phyloP scores from a whole-genome alignment of 2,888 invertebrate species.

The Marasmarcha lunaedactyla region DNA sequence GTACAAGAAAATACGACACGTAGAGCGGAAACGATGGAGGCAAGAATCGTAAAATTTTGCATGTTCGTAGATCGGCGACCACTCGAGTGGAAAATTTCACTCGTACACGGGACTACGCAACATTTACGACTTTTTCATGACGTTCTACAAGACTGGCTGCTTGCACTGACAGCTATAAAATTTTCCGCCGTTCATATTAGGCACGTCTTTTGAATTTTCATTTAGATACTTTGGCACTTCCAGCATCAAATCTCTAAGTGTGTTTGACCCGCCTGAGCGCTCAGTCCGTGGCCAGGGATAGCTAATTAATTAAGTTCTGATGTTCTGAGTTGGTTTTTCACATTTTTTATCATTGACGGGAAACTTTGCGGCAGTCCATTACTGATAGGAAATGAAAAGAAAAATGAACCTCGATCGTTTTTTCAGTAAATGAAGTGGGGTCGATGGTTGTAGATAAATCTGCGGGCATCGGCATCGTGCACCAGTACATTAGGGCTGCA shows the following conservation, averaged over 20 bases:
- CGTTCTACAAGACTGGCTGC: constrained; percentile 39
- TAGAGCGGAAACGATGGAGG: constrained; percentile 22
- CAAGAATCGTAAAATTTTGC: constrained; percentile 49
- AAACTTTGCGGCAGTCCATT: constrained; percentile 24
- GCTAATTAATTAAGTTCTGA: background rate
- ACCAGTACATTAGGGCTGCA: constrained; percentile 35
- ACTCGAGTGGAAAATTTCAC: constrained; percentile 50
- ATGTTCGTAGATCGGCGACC: constrained; percentile 40
- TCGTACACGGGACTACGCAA: constrained; percentile 43
- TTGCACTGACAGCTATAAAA: constrained; percentile 42
- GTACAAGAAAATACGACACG: constrained; percentile 6
- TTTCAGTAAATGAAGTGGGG: constrained; percentile 33
- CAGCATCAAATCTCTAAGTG: background rate
- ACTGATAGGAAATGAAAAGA: constrained; percentile 26
- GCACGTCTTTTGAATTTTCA: constrained; percentile 25
- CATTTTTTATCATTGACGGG: background rate
- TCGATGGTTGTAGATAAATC: constrained; percentile 35
- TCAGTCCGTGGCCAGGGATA: background rate
- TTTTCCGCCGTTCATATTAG: constrained; percentile 28
- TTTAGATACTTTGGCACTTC: constrained; percentile 15
- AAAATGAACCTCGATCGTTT: constrained; percentile 33
- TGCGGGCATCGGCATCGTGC: constrained; percentile 25
- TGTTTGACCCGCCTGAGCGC: background rate
- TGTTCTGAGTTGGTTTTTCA: background rate
- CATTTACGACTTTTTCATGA: constrained; percentile 60